phyloP scores from a whole-genome alignment of 92 coral and sea anemone species.

The Actinostola sp. region DNA sequence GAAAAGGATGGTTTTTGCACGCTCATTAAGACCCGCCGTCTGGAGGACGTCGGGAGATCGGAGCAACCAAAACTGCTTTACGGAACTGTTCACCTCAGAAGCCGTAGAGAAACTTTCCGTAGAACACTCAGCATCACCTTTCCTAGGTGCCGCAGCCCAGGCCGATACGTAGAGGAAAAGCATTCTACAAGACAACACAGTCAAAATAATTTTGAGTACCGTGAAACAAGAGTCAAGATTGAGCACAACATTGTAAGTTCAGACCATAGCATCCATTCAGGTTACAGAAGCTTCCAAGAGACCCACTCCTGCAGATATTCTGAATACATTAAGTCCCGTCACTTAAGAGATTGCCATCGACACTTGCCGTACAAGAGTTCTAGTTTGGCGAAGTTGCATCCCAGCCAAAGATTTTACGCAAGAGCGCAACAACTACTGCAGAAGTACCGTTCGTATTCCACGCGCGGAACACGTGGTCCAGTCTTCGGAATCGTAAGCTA shows the following conservation, averaged over 20 bases:
- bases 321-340: neutral
- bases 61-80: conserved; percentile 80
- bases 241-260: conserved; percentile 1
- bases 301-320: conserved; percentile 16
- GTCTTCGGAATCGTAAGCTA: conserved; percentile 60
- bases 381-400: neutral
- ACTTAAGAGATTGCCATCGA: neutral
- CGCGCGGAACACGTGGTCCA: conserved; percentile 3
- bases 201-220: conserved; percentile 7
- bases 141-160: neutral
- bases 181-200: neutral
- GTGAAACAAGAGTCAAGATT: conserved; percentile 17
- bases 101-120: neutral
- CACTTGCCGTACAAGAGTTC: conserved; percentile 14
- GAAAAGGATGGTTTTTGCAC: conserved; percentile 78
- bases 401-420: conserved; percentile 2
- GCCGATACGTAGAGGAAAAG: conserved; percentile 4
- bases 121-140: conserved; percentile 1
- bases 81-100: conserved; percentile 66
- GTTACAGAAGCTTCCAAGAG: conserved; percentile 13
- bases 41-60: conserved; percentile 67
- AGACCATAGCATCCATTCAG: neutral
- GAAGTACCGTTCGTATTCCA: neutral
- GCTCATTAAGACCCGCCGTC: conserved; percentile 78
- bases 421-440: conserved; percentile 17